Conservation (phyloP, 2,797 vertebrate genomes). For the Morelia viridis region DNA sequence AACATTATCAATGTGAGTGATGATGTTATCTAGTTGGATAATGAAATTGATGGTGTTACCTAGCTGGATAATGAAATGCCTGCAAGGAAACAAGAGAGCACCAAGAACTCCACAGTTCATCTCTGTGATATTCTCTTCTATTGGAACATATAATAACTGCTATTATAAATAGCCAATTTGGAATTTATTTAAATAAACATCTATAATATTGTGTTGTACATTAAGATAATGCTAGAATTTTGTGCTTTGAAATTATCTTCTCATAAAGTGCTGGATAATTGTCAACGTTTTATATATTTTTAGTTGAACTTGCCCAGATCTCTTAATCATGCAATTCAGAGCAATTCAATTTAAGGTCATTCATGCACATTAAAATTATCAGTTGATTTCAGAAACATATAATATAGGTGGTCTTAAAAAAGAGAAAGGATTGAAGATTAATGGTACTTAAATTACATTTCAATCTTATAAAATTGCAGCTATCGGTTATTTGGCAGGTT, state of each 20-base stretch:
- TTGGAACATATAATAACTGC: background rate
- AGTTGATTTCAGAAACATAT: conserved; percentile 37
- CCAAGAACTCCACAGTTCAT: background rate
- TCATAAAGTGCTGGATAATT: background rate
- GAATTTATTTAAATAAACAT: background rate
- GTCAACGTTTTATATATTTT: background rate
- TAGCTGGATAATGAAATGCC: background rate
- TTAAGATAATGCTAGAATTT: conserved; percentile 35
- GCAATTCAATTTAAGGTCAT: background rate
- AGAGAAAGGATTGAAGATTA: conserved; percentile 25
- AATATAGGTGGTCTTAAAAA: conserved; percentile 23
- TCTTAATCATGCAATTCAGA: background rate
- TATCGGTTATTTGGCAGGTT: conserved; percentile 28
- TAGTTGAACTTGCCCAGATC: background rate
- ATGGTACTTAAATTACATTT: conserved; percentile 6
- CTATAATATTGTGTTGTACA: background rate
- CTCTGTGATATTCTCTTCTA: background rate
- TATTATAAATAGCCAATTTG: background rate
- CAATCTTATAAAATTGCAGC: background rate
- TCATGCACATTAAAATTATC: background rate
- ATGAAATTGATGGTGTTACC: background rate
- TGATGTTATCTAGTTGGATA: background rate
- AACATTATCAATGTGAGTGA: background rate
- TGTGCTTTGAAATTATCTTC: conserved; percentile 12
- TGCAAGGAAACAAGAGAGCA: background rate